Evolutionary conservation across 2,888 invertebrate species (phyloP).

Genomic region (Epistrophe eligans): DNA sequence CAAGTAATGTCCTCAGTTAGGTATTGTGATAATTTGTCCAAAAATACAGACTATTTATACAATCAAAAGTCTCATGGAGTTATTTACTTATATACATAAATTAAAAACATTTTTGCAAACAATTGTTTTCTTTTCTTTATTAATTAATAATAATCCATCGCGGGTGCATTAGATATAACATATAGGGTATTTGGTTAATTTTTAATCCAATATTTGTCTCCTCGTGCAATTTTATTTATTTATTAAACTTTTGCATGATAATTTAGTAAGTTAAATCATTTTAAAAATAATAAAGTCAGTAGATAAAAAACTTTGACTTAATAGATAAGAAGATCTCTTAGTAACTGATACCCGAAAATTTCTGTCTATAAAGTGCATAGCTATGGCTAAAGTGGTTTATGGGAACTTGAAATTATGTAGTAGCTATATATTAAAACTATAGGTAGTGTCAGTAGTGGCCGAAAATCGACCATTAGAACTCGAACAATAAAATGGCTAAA

Average conservation of each 20-base stretch:
- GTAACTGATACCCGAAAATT: too few relatives aligned
- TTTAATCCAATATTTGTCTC: neutral
- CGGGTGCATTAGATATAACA: too few relatives aligned
- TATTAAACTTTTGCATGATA: neutral
- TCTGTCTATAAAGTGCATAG: too few relatives aligned
- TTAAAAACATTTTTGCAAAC: neutral
- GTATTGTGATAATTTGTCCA: neutral
- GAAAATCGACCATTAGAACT: too few relatives aligned
- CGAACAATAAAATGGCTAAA: too few relatives aligned
- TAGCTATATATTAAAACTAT: too few relatives aligned
- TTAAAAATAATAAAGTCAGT: neutral
- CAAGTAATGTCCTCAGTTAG: too few relatives aligned
- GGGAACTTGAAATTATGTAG: too few relatives aligned
- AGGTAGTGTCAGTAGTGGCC: too few relatives aligned
- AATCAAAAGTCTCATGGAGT: neutral
- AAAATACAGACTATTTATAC: neutral
- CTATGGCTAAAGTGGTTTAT: too few relatives aligned
- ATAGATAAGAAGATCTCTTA: too few relatives aligned
- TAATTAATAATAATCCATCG: neutral
- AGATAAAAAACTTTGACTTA: neutral
- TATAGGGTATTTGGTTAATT: neutral
- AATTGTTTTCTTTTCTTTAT: neutral
- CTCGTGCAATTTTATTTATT: neutral
- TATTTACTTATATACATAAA: neutral
- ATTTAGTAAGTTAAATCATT: neutral